Base-by-base conservation (phyloP, 2,113 vertebrate species). In the Cettia cetti region DNA sequence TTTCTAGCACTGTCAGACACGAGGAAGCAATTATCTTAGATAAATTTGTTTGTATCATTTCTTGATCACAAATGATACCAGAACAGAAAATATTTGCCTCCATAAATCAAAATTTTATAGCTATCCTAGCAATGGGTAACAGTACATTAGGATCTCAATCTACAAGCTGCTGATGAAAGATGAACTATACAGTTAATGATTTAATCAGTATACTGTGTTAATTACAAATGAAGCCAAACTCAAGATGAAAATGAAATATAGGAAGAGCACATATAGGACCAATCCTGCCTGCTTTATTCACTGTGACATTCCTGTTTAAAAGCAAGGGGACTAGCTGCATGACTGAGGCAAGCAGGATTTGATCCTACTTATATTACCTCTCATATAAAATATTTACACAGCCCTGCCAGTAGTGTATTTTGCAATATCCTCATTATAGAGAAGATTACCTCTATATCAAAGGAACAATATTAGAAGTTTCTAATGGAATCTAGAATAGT, bases 11-110 rank as follows among this genome's bases (percentile, higher is more conserved):
- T 78, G 35, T 76, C 60, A 89, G 81, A 86, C 15, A 1, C 3
- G 44, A 86, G 40, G 37, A 78, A 78, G 69, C 49, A 49, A 94
- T 92, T 95, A 93, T 52, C 69, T 86, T 59, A 71, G 65, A 86
- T 71, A 93, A 94, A 91, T 94, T 84, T 95, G 72, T 94, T 97
- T 94, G 89, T 89, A 84, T 92, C 52, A 56, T 92, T 94, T 86
- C 94, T 86, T 95, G 89, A 92, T 94, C 94, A 94, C 89, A 90
- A 86, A 71, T 91, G 52, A 89, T 95, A 93, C 20, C 54, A 89
- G 76, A 89, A 89, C 9, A 84, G 77, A 95, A 95, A 97, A 96
- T 92, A 95, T 94, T 95, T 96, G 89, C 89, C 69, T 94, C 80
- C 72, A 79, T 86, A 94, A 96, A 95, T 97, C 83, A 94, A 82